Percentiles rank a stretch among this genome's conserved stretches.
Conservation (phyloP, 2,888 invertebrate species). For the Lasioglossum villosulum region DNA sequence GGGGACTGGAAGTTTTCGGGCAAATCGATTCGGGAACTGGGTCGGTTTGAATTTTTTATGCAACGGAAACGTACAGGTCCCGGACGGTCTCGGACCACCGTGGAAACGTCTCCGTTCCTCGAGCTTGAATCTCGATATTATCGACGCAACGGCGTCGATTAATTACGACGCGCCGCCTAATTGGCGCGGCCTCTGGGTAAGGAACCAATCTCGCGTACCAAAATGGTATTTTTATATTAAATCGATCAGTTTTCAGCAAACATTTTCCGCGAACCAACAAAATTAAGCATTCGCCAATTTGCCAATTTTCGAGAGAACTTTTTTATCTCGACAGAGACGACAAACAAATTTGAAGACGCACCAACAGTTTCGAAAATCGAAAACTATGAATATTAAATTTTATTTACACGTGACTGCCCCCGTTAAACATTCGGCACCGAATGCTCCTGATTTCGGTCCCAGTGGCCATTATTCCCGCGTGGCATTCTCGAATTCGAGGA, state of each 20-base stretch:
- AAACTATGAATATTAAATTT: neutral
- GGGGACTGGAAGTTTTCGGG: constrained; percentile 25
- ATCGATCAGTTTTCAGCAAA: neutral
- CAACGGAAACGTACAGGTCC: neutral
- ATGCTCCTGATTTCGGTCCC: neutral
- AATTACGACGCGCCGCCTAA: constrained; percentile 40
- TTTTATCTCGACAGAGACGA: too few species aligned
- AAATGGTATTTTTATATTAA: neutral
- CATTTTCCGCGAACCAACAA: neutral
- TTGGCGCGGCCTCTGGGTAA: constrained; percentile 12
- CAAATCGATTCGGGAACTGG: constrained; percentile 58
- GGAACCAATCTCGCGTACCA: neutral
- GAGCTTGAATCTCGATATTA: constrained; percentile 12
- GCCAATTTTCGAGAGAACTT: too few species aligned
- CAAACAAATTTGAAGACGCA: too few species aligned
- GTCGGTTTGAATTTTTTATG: constrained; percentile 55
- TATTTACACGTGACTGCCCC: neutral
- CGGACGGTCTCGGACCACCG: neutral
- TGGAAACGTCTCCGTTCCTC: neutral
- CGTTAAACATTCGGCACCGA: constrained; percentile 10
- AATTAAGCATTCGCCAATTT: too few species aligned
- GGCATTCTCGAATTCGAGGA: constrained; percentile 25
- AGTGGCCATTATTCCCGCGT: neutral
- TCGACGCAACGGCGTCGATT: constrained; percentile 31
- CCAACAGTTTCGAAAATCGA: too few species aligned